Evolutionary conservation across 2,113 vertebrate genomes (phyloP).

Genomic region (Grammomys dolichurus): DNA sequence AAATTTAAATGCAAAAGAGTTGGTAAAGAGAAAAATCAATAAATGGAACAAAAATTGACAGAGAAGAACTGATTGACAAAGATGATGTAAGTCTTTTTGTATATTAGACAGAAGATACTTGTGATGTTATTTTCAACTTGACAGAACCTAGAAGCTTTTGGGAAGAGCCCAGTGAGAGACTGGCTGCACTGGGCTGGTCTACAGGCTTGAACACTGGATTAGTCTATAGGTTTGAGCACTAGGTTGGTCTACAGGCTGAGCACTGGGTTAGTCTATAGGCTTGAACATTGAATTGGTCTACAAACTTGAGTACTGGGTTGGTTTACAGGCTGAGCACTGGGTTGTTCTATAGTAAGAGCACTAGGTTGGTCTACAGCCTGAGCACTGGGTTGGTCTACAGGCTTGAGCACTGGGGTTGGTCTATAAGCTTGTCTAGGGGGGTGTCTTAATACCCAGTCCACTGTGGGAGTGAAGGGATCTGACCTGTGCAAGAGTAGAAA

Average conservation of each 20-base stretch:
- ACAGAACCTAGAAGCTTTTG: background rate
- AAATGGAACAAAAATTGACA: background rate
- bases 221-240: background rate
- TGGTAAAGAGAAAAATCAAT: background rate
- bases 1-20: background rate
- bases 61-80: background rate
- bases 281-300: background rate
- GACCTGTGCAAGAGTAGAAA: background rate
- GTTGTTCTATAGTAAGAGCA: background rate
- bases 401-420: background rate
- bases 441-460: background rate
- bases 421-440: background rate
- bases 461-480: background rate
- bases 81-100: background rate
- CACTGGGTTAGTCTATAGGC: background rate
- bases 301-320: background rate
- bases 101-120: background rate
- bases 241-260: background rate
- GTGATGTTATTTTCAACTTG: background rate
- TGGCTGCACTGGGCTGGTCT: background rate
- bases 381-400: background rate
- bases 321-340: background rate
- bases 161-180: background rate
- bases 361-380: background rate
- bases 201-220: background rate